phyloP scores from a whole-genome alignment of 2,113 vertebrate species.

The Apteryx mantelli region DNA sequence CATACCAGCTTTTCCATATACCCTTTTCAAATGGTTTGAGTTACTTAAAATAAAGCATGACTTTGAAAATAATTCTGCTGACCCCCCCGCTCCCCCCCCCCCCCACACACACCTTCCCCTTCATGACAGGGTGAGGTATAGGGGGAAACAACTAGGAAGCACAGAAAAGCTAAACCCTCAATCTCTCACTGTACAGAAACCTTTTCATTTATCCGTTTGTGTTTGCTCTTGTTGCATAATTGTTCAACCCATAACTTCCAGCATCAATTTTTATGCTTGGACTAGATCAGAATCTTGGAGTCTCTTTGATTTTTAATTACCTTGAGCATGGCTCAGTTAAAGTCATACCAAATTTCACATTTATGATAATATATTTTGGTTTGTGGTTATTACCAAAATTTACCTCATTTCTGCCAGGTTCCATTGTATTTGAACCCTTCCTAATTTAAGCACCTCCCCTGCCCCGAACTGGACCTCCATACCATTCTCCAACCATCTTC shows the following conservation, averaged over 20 bases:
- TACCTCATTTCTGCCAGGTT: not conserved
- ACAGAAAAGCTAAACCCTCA: not conserved
- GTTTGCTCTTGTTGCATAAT: not conserved
- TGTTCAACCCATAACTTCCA: not conserved
- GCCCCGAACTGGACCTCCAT: not conserved
- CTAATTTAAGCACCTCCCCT: not conserved
- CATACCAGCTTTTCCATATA: not conserved
- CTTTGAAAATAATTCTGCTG: not conserved
- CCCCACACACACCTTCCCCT: not conserved
- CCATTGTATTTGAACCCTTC: not conserved
- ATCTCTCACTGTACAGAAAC: not conserved
- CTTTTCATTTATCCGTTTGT: not conserved
- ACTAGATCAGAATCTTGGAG: not conserved
- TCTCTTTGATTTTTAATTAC: not conserved
- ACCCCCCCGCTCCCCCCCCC: too few species aligned
- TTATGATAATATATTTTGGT: accelerated
- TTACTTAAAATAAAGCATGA: not conserved
- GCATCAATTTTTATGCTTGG: not conserved
- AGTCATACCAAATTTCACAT: not conserved
- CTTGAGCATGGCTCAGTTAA: not conserved
- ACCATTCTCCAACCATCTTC: not conserved
- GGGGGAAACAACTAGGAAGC: not conserved
- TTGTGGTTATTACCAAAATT: not conserved
- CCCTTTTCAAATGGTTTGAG: not conserved
- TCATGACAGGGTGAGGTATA: not conserved